Evolutionary conservation across 2,113 vertebrate genomes (phyloP), one percentile per base, ranked within the genome.

Genomic region (Zosterops japonicus): DNA sequence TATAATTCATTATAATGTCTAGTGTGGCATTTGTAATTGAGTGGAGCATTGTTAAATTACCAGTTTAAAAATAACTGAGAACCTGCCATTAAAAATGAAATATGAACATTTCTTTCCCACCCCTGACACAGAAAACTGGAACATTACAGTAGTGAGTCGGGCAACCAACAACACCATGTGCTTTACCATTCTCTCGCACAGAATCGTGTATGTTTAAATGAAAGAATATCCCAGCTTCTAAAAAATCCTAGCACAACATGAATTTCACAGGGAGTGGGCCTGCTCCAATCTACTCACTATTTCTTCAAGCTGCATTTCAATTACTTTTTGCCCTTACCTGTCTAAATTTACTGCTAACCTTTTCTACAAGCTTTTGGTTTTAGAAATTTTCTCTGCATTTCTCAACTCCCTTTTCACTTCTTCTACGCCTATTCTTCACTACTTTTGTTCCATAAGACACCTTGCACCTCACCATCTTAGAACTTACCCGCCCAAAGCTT

Each of bases 1-100:
- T 41, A 22, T 59, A 91, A 60, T 87, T 84, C 70, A 83, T 36
- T 72, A 8, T 39, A 79, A 91, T 9, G 49, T 83, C 65, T 65
- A 76, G 52, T 17, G 33, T 50, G 59, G 56, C 78, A 81, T 74
- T 84, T 82, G 75, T 31, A 94, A 89, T 55, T 3, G 0, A 89
- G 65, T 14, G 28, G 44, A 74, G 59, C 70, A 69, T 27, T 80
- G 41, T 83, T 86, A 85, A 72, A 67, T 91, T 69, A 89, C 46
- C 20, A 46, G 41, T 60, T 85, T 89, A 90, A 93, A 95, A 96
- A 89, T 61, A 94, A 67, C 89, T 59, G 35, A 90, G 61, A 94
- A 94, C 28, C 33, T 77, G 21, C 49, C 75, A 76, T 63, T 87
- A 93, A 53, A 85, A 75, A 70, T 35, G 13, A 91, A 93, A 60